A percentile compares a stretch with the other conserved stretches of the same genome.
Conservation (phyloP, 2,113 vertebrate species). For the Bos taurus region ARS-UCD2.0 NC_037348.1:63032001-63032500, state of each 20-base stretch:
- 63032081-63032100: not conserved
- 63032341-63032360: not conserved
- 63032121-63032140: not conserved
- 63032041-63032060: not conserved
- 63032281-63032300: not conserved
- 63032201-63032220: not conserved
- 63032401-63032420: not conserved
- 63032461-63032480: not conserved
- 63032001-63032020: not conserved
- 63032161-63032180: not conserved
- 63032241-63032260: not conserved
- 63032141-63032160: not conserved
- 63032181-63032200: not conserved
- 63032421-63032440: not conserved
- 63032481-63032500: not conserved
- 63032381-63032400: not conserved
- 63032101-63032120: not conserved
- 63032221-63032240: not conserved
- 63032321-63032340: not conserved
- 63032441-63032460: not conserved
- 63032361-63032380: not conserved
- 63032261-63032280: not conserved
- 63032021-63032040: not conserved
- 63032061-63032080: not conserved
- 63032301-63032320: not conserved